Base-by-base conservation (phyloP, 2,113 vertebrate species). In the Trochalopteron elliotii region DNA sequence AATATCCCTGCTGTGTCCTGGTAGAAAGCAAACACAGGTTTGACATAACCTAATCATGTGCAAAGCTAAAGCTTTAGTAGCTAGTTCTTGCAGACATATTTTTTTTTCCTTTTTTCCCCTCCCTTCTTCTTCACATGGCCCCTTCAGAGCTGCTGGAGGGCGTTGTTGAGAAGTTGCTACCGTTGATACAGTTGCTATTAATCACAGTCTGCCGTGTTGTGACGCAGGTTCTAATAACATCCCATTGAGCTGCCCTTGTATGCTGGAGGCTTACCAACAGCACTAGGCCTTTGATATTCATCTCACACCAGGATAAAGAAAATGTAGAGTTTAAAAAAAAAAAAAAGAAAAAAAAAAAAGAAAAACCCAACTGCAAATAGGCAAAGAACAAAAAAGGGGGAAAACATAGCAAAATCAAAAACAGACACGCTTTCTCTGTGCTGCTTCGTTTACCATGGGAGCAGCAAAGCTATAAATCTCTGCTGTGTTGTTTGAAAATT, bases 221-320 rank as follows among this genome's bases (percentile, higher is more conserved):
- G 98, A 98, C 94, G 97, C 97, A 98, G 94, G 95, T 97, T 98
- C 97, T 98, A 97, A 98, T 98, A 97, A 97, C 97, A 97, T 97
- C 97, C 97, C 97, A 98, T 98, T 98, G 98, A 98, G 98, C 98
- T 98, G 97, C 97, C 87, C 95, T 97, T 97, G 96, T 98, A 97
- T 97, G 98, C 98, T 98, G 97, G 97, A 98, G 97, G 97, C 98
- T 98, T 98, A 98, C 97, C 97, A 98, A 98, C 97, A 98, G 97
- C 97, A 96, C 97, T 94, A 81, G 95, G 93, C 97, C 98, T 99
- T 99, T 99, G 98, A 98, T 99, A 99, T 98, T 98, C 97, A 94
- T 98, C 98, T 98, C 98, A 98, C 98, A 98, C 97, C 97, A 98
- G 97, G 98, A 98, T 98, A 98, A 98, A 98, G 98, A 98, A 98